A percentile compares a stretch with the other conserved stretches of the same genome.
These are phyloP conservation scores for Parthenolecanium corni DNA, from an alignment of 2,888 invertebrate genomes.

Conservation along the genomic window DNA sequence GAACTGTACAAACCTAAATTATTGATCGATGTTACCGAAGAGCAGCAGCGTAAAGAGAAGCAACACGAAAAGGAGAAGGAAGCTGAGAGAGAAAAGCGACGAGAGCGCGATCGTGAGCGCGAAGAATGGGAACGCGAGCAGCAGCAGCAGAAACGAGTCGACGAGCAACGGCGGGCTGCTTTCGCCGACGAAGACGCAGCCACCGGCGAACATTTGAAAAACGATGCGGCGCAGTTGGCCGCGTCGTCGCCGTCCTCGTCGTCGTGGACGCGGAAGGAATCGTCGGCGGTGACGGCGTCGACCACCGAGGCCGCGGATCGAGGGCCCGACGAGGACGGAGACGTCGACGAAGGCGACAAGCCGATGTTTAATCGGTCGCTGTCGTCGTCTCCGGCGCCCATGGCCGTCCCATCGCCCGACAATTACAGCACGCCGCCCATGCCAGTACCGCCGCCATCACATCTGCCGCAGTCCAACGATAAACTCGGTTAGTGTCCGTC, in stretches of 20 bases:
- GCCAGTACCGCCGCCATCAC: conserved; percentile 36
- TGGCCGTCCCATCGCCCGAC: conserved; percentile 31
- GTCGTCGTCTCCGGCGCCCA: conserved; percentile 14
- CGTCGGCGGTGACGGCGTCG: too few relatives aligned
- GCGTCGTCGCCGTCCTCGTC: conserved; percentile 13
- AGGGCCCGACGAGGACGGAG: neutral
- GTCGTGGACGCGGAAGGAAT: too few relatives aligned
- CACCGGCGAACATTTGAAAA: neutral
- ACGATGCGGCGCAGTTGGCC: neutral
- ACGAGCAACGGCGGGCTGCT: conserved; percentile 10
- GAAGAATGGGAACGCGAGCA: conserved; percentile 33
- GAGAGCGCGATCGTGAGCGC: conserved; percentile 45
- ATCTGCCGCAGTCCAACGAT: conserved; percentile 31
- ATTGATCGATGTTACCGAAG: conserved; percentile 48
- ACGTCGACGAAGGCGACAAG: conserved; percentile 15
- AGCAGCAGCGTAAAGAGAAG: conserved; percentile 38
- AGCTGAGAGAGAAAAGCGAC: conserved; percentile 37
- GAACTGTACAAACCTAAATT: conserved; percentile 73
- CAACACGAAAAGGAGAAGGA: conserved; percentile 37
- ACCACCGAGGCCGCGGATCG: neutral
- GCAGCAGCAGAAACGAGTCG: conserved; percentile 20
- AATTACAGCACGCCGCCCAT: conserved; percentile 25
- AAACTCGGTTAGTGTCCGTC: neutral
- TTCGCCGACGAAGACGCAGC: neutral
- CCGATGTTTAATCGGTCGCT: conserved; percentile 6